phyloP scores from a whole-genome alignment of 2,113 vertebrate species.

The Upupa epops region DNA sequence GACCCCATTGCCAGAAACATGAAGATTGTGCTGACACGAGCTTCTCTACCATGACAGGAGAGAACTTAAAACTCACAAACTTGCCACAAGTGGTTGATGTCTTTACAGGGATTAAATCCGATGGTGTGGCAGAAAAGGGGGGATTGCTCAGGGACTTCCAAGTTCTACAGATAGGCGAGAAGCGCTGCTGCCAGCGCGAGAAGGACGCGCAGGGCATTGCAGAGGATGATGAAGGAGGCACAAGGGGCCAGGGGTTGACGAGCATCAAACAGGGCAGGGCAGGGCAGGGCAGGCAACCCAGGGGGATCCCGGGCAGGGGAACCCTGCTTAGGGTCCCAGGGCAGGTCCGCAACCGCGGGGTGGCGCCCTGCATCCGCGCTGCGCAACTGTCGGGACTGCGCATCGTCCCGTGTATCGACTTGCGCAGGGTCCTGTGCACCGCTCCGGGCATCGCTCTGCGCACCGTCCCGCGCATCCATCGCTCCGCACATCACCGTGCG shows the following conservation, averaged over 20 bases:
- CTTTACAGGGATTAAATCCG: background rate
- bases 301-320: background rate
- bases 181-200: background rate
- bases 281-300: background rate
- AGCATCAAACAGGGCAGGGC: background rate
- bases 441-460: background rate
- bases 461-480: background rate
- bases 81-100: background rate
- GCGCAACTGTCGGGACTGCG: background rate
- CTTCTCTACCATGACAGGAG: background rate
- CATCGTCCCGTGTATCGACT: background rate
- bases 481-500: background rate
- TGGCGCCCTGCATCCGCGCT: background rate
- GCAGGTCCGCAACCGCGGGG: background rate
- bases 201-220: fast-evolving
- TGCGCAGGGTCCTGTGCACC: background rate
- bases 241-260: background rate
- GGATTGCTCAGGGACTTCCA: background rate
- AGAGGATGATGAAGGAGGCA: background rate
- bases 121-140: background rate
- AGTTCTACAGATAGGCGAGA: background rate
- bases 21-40: background rate
- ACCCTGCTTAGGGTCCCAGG: background rate
- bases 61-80: background rate
- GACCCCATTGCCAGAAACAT: background rate